Evolutionary conservation across 2,113 vertebrate species (phyloP), one percentile per base, ranked within the genome.

Genomic region (Gasterosteus nipponicus): DNA sequence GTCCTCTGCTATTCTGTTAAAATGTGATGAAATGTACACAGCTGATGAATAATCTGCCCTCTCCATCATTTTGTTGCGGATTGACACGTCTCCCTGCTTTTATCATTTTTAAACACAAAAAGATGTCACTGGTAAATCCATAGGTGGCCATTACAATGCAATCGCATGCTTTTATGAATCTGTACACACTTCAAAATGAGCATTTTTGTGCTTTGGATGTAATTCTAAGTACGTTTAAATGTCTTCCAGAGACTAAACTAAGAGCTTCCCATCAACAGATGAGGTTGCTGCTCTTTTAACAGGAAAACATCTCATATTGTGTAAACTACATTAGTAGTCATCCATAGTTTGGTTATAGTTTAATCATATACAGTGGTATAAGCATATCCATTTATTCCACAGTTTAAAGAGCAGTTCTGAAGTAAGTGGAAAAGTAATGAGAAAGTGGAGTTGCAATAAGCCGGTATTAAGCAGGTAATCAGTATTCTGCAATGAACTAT

Each of bases 401-500:
- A 64, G 9, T 80, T 78, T 69, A 84, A 80, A 79, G 44, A 73
- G 65, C 29, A 67, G 57, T 54, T 75, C 46, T n/a, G 61, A 73
- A 84, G 33, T 78, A 72, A 81, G 78, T 77, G 49, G 64, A 31
- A 68, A 81, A 78, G 75, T 75, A 84, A 86, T 81, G 80, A 83
- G 73, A 73, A 84, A 74, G 61, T 66, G 54, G 60, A 82, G 81
- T 69, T 82, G 64, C 82, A 88, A 83, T 79, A 84, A 86, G 72
- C 70, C 67, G 69, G 79, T 83, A 77, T 79, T 90, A 88, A 87
- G 78, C 70, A 89, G 77, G 67, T 82, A 88, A 89, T 92, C 90
- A 91, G 86, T 86, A 91, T 92, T 91, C 87, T 81, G 79, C 80
- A 82, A 84, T 86, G 80, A 88, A 60, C 74, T 57, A 78, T 72